Base-by-base conservation (phyloP, 2,888 invertebrate species). In the Aspidiotus destructor region DNA sequence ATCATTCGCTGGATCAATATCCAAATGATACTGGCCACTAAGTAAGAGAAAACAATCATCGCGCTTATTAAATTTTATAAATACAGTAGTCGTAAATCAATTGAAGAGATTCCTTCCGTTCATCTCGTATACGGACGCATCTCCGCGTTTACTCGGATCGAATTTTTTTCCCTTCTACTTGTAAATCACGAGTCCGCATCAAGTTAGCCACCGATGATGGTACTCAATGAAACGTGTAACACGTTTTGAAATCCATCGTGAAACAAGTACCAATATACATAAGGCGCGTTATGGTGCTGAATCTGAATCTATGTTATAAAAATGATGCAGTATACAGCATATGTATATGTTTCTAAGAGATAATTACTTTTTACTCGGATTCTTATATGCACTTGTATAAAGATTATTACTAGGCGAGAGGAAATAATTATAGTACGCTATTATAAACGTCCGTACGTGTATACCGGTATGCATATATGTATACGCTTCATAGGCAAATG, bases 351-450 rank as follows among this genome's bases (percentile, higher is more conserved):
- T 28, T 67, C 42, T 10, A 67, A 58, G 60, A 67, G 67, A 67
- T 67, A 67, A 67, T 67, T 67, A 67, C 67, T 67, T 67, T 67
- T 67, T 67, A 67, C 67, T 67, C 42, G 17, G 58, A n/a, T 8
- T 41, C 63, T 28, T 28, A 28, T 28, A 28, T 5, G 28, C 48
- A 11, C 2, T 48, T 6, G 48, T 48, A 48, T 48, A 48, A 48
- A 48, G n/a, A n/a, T 11, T 16, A 11, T 13, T 57, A 57, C 16
- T n/a, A 16, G n/a, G n/a, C 11, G 57, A 13, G 17, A 57, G 57
- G 57, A 57, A n/a, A 57, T 57, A 57, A 52, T 52, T 61, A 61
- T 10, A 61, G 28, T 61, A 61, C 61, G 41, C 48, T 48, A 48
- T 48, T 13, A 48, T 48, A 13, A 42, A 61, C 40, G 15, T 61